Evolutionary conservation across 2,113 vertebrate species (phyloP).

Genomic region (Bos javanicus): DNA sequence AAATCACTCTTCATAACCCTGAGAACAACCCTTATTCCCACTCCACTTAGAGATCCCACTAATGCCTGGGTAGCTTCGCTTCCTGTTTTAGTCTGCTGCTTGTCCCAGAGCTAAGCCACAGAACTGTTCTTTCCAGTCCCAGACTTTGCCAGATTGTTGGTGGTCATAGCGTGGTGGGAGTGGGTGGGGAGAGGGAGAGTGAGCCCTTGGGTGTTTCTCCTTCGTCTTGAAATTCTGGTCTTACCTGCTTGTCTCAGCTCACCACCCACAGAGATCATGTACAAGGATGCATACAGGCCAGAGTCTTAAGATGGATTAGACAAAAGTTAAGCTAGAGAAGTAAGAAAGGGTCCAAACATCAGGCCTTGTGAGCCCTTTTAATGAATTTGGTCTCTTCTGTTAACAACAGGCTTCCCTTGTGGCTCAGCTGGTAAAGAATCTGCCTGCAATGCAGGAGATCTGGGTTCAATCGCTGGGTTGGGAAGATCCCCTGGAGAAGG

Average conservation of each 20-base stretch:
- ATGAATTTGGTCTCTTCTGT: not conserved
- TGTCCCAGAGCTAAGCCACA: not conserved
- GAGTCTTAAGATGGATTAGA: not conserved
- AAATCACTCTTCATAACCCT: not conserved
- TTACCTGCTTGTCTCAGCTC: not conserved
- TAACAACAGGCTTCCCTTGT: not conserved
- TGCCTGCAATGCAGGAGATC: not conserved
- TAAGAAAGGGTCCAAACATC: not conserved
- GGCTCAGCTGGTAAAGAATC: not conserved
- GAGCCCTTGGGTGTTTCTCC: not conserved
- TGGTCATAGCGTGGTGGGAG: not conserved
- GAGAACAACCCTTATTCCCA: not conserved
- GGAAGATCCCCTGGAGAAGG: not conserved
- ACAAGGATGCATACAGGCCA: not conserved
- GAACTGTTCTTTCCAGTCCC: not conserved
- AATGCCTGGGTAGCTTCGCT: not conserved
- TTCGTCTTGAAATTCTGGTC: not conserved
- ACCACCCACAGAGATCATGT: no score
- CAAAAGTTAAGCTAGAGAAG: not conserved
- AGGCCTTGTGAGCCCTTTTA: not conserved
- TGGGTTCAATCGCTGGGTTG: not conserved
- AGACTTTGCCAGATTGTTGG: not conserved
- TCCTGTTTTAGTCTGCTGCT: not conserved
- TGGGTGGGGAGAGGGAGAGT: not conserved
- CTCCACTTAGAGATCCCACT: not conserved